Evolutionary conservation across 2,113 vertebrate genomes (phyloP), one percentile per base, ranked within the genome.

Genomic region (Mirounga angustirostris): DNA sequence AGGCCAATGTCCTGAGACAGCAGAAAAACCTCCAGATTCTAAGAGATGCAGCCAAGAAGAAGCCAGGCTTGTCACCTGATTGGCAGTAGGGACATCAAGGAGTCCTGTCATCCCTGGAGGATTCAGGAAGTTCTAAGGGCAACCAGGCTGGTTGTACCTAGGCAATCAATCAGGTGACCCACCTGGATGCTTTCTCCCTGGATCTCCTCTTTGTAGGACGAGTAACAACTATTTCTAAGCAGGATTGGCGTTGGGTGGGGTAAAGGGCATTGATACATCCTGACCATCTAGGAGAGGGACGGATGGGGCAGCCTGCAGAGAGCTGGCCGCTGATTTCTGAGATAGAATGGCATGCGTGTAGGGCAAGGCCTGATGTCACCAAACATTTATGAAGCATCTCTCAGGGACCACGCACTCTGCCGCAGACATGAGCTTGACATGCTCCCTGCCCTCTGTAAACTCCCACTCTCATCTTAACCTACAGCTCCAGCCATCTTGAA

Each of bases 141-240:
- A 87, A 10, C 61, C 67, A 74, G 18, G 19, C 73, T 50, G 76
- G 9, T n/a, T 50, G 71, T 71, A 19, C 22, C 71, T 24, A 9
- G 30, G 18, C 16, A 16, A 16, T 58, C 65, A 56, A 33, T 33
- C 63, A 67, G 78, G 59, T 91, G 59, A 36, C 36, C 4, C 0
- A 15, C 54, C 54, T 6, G 13, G 16, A 67, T 80, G 36, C 56
- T 26, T 33, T 89, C 52, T 73, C 58, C 71, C 36, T 78, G 43
- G 33, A 19, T 24, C 52, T 59, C 50, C 80, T 71, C 76, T 59
- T 73, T 33, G 7, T 59, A 5, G n/a, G 14, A 83, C 2, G 36
- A 88, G 30, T 71, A 73, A 28, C 16, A 67, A 76, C 33, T 65
- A 4, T 61, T 88, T 93, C 54, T 88, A 63, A 88, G 87, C 18